A percentile compares a stretch with the other conserved stretches of the same genome.
These are phyloP conservation scores for Osmoderma eremita DNA, from an alignment of 2,888 invertebrate species.

Conservation along the genomic window DNA sequence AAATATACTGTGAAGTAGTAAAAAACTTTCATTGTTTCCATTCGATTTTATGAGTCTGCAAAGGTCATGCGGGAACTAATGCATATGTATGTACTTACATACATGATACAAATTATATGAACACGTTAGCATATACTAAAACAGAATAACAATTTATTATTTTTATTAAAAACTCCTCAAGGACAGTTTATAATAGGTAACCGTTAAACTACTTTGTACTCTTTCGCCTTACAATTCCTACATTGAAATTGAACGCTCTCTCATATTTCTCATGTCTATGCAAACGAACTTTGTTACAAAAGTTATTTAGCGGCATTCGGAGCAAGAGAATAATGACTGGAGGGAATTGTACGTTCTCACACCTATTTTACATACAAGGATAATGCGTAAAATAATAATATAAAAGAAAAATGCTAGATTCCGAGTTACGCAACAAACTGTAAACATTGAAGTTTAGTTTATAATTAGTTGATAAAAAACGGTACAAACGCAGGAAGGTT, in stretches of 20 bases:
- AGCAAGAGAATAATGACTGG: neutral
- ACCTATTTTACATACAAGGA: slow-evolving; percentile 4
- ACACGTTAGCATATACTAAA: neutral
- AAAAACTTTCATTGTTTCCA: too few relatives aligned
- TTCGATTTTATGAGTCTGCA: neutral
- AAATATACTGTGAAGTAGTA: too few relatives aligned
- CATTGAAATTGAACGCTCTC: slow-evolving; percentile 16
- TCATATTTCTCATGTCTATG: slow-evolving; percentile 16
- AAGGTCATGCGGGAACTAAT: slow-evolving; percentile 11
- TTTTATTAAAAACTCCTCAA: slow-evolving; percentile 4
- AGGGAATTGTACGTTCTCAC: slow-evolving; percentile 1
- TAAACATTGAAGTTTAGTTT: too few relatives aligned
- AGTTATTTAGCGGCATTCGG: slow-evolving; percentile 7
- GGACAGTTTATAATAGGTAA: slow-evolving; percentile 11
- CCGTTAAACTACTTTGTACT: slow-evolving; percentile 2
- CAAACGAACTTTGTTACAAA: slow-evolving; percentile 6
- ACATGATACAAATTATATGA: too few relatives aligned
- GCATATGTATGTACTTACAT: neutral
- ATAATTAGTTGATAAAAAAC: too few relatives aligned
- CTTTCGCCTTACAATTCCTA: neutral
- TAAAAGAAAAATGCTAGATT: too few relatives aligned
- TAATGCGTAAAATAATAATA: slow-evolving; percentile 3
- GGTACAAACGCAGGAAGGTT: too few relatives aligned
- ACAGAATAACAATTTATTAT: slow-evolving; percentile 8
- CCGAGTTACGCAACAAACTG: too few relatives aligned